Base-by-base conservation (phyloP, 2,113 vertebrate genomes). In the Hylia prasina region DNA sequence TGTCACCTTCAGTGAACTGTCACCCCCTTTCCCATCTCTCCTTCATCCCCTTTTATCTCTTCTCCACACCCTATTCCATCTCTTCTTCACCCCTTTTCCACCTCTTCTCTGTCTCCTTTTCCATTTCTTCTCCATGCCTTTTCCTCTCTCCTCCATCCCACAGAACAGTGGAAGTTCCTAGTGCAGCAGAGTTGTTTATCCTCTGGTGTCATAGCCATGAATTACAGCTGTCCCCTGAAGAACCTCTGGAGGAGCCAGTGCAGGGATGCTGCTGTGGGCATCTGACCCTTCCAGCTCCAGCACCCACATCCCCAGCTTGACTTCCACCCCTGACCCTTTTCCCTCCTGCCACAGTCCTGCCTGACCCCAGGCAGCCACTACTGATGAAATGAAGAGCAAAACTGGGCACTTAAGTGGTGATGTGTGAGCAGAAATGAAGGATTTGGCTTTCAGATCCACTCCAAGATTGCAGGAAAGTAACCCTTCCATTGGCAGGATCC, bases 371-470 rank as follows among this genome's bases (percentile, higher is more conserved):
- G 31, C 85, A 60, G 71, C 42, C 79, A 33, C 23, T 21, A 4
- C 45, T 66, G 35, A 39, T 0, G 40, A 60, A 82, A 90, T 42
- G 42, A 70, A 70, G 69, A 64, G 48, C 39, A 64, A 77, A 95
- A 84, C 35, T 2, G 25, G 45, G 66, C 53, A 33, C 23, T 69
- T 53, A n/a, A 42, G 31, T 13, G 48, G 16, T 10, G 37, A 30
- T 61, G 16, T 35, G 75, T 50, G 79, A 88, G 71, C 27, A 82
- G 66, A 58, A 94, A 65, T 37, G 60, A 80, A 82, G 73, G 70
- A 22, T 87, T 80, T 90, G 85, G 27, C 87, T 94, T 95, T 69
- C 85, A 93, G 66, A 85, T 58, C 47, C 42, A 9, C 57, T 85
- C 45, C 39, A 40, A 45, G 65, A 61, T 3, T 48, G 73, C 23